Conservation (phyloP, 1,140 invertebrate species). For the Himalopsyche phryganea region DNA sequence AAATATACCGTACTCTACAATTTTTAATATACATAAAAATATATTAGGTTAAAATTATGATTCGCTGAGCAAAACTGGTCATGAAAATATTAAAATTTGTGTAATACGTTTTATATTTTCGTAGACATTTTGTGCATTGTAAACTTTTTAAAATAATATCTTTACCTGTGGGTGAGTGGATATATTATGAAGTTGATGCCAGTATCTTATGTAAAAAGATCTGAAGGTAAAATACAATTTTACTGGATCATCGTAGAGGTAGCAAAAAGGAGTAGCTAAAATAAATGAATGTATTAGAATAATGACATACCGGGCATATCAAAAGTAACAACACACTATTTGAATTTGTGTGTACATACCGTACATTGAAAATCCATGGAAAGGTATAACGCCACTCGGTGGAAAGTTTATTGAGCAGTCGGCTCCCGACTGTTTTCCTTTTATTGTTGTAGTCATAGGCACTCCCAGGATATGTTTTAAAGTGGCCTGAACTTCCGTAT, state of each 20-base stretch:
- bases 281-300: not conserved
- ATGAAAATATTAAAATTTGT: no score
- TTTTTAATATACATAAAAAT: no score
- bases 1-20: no score
- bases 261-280: slow-evolving; percentile 90
- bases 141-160: no score
- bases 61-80: no score
- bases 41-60: no score
- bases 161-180: slow-evolving; percentile 78
- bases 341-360: slow-evolving; percentile 58
- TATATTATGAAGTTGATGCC: slow-evolving; percentile 86
- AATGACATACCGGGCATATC: not conserved
- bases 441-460: slow-evolving; percentile 64
- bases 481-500: slow-evolving; percentile 70
- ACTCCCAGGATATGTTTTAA: slow-evolving; percentile 59
- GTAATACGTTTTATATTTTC: no score
- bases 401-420: slow-evolving; percentile 79
- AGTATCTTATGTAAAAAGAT: slow-evolving; percentile 88
- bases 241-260: slow-evolving; percentile 84
- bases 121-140: no score
- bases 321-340: no score
- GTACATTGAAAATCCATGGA: slow-evolving; percentile 97
- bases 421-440: slow-evolving; percentile 65
- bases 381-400: slow-evolving; percentile 91
- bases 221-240: slow-evolving; percentile 86